Evolutionary conservation across 2,888 invertebrate genomes (phyloP).

Genomic region (Dolichopus griseipennis): DNA sequence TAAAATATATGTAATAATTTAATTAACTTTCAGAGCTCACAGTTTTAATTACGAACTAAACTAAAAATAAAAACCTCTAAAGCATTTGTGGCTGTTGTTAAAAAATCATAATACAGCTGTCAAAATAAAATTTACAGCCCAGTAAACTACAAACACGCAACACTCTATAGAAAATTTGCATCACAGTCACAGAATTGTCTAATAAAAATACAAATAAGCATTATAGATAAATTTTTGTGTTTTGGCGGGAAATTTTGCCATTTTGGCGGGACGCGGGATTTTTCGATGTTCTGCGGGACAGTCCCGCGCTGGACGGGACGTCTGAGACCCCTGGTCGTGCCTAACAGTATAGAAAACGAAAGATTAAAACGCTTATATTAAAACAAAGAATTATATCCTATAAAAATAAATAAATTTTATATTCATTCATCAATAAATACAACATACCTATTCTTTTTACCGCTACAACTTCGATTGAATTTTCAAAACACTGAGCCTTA

Average conservation of each 20-base stretch:
- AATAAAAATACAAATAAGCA: conserved; percentile 7
- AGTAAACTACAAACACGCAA: conserved; percentile 5
- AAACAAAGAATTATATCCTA: too few relatives aligned
- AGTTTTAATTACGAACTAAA: conserved; percentile 7
- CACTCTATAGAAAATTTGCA: conserved; percentile 7
- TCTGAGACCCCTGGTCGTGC: too few relatives aligned
- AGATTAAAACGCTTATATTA: too few relatives aligned
- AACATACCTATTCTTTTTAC: too few relatives aligned
- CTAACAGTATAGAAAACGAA: too few relatives aligned
- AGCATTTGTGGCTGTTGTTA: conserved; percentile 1
- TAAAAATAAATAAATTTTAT: too few relatives aligned
- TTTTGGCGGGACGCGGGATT: conserved; percentile 8
- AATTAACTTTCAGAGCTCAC: conserved; percentile 8
- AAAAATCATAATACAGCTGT: conserved; percentile 3
- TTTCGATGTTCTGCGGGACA: conserved; percentile 9
- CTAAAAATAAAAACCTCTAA: conserved; percentile 8
- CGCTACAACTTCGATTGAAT: too few relatives aligned
- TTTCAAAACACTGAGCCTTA: too few relatives aligned
- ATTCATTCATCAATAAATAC: too few relatives aligned
- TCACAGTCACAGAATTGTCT: conserved; percentile 4
- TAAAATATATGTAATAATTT: conserved; percentile 3
- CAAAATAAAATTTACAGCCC: conserved; percentile 5
- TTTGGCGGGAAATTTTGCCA: too few relatives aligned
- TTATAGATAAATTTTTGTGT: conserved; percentile 2
- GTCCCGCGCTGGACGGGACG: conserved; percentile 9